Base-by-base conservation (phyloP, 2,888 invertebrate species). In the Ceratothoa steindachneri region DNA sequence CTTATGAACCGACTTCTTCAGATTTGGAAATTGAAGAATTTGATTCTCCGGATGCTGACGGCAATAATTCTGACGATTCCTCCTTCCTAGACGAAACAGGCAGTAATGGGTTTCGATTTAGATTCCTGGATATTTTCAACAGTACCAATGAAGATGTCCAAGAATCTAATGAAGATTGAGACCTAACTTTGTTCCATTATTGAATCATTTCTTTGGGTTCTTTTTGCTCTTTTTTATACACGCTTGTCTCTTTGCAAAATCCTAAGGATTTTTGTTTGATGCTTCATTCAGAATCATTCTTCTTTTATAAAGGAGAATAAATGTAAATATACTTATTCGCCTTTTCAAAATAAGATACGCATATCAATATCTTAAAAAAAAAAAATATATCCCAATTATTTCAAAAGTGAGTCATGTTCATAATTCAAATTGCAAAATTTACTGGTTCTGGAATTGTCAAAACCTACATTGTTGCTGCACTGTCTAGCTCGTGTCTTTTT, bases 151-250 rank as follows among this genome's bases (percentile, higher is more conserved):
- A 60, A 1, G 60, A 60, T 24, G 60, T 12, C n/a, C 22, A 60
- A 60, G 24, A 70, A 22, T n/a, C 72, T 22, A 69, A 41, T 27
- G 41, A 41, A 41, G 51, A 29, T n/a, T 51, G 19, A 27, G 29
- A 71, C 15, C 52, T 28, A 30, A 29, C 60, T 72, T 19, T 15
- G 30, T 60, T 41, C 15, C 5, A 41, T 41, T 41, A 5, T 9
- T 41, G 41, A n/a, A n/a, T n/a, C n/a, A n/a, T n/a, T 28, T 55
- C 5, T 41, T 5, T 41, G 41, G 7, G 5, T 41, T 9, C 41
- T 15, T 41, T 41, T 41, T 41, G 15, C 41, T 41, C 41, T 15
- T 7, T 24, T 24, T 2, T 22, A 1, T 12, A 2, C 12, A 24
- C n/a, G 24, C 27, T 60, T 24, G 60, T 60, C 52, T 15, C 52